These are phyloP conservation scores for Listrodromus nycthemerus DNA, from an alignment of 2,888 invertebrate species.

Conservation along the genomic window DNA sequence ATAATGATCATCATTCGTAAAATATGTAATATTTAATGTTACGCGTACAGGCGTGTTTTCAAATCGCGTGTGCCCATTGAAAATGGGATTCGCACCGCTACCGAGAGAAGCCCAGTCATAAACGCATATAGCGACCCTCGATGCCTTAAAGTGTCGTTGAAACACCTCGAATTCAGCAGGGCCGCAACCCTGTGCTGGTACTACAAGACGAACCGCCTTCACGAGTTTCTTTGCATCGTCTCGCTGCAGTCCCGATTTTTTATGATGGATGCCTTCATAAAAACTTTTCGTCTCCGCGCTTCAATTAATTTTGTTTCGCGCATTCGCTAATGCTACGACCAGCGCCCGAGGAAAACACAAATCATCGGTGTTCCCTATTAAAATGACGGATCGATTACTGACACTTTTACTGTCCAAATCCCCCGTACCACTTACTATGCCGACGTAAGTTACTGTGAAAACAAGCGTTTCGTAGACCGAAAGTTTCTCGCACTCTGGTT, in stretches of 20 bases:
- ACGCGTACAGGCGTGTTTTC: background rate
- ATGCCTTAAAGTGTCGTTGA: background rate
- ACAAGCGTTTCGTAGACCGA: background rate
- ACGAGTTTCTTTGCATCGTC: background rate
- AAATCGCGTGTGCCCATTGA: background rate
- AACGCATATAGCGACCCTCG: background rate
- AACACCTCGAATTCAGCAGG: background rate
- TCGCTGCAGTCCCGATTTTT: constrained; percentile 3
- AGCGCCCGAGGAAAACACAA: constrained; percentile 8
- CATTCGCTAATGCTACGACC: background rate
- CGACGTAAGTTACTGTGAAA: background rate
- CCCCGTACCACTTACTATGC: background rate
- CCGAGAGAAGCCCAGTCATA: background rate
- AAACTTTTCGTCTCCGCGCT: background rate
- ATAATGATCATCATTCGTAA: background rate
- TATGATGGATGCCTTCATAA: background rate
- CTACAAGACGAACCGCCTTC: background rate
- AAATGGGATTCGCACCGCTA: background rate
- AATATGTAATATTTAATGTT: background rate
- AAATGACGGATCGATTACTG: background rate
- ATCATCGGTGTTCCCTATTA: background rate
- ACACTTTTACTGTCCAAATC: background rate
- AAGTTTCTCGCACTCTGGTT: background rate
- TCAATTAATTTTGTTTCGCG: background rate
- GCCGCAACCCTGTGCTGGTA: background rate